A percentile compares a stretch with the other conserved stretches of the same genome.
Conservation (phyloP, 2,797 vertebrate genomes). For the Diplodus puntazzo region DNA sequence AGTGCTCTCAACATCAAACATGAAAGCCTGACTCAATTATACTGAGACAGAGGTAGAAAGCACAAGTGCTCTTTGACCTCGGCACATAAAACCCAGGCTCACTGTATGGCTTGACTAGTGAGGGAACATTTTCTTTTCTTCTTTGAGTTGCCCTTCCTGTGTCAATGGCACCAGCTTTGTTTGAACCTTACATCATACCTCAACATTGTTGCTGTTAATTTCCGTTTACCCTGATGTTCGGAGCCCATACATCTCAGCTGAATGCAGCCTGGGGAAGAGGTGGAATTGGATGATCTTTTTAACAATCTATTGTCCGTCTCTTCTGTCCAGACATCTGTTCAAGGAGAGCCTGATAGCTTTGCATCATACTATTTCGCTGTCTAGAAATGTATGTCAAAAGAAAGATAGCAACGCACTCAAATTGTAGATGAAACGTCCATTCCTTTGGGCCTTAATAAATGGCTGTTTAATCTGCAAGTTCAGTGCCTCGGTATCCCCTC, state of each 20-base stretch:
- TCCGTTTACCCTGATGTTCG: constrained; percentile 1
- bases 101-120: not conserved
- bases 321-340: constrained; percentile 31
- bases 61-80: not conserved
- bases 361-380: constrained; percentile 34
- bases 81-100: not conserved
- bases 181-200: constrained; percentile 6
- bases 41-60: not conserved
- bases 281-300: constrained; percentile 29
- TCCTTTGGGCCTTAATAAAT: constrained; percentile 51
- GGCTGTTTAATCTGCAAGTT: constrained; percentile 59
- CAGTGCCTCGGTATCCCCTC: constrained; percentile 38
- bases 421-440: constrained; percentile 58
- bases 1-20: not conserved
- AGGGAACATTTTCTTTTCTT: not conserved
- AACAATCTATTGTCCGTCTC: constrained; percentile 29
- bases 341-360: constrained; percentile 47
- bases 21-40: not conserved
- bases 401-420: constrained; percentile 29
- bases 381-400: constrained; percentile 59
- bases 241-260: not conserved
- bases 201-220: not conserved
- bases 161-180: not conserved
- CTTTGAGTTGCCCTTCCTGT: not conserved
- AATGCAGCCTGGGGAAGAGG: constrained; percentile 7